Base-by-base conservation (phyloP, 2,797 vertebrate species). In the Lepilemur septentrionalis region DNA sequence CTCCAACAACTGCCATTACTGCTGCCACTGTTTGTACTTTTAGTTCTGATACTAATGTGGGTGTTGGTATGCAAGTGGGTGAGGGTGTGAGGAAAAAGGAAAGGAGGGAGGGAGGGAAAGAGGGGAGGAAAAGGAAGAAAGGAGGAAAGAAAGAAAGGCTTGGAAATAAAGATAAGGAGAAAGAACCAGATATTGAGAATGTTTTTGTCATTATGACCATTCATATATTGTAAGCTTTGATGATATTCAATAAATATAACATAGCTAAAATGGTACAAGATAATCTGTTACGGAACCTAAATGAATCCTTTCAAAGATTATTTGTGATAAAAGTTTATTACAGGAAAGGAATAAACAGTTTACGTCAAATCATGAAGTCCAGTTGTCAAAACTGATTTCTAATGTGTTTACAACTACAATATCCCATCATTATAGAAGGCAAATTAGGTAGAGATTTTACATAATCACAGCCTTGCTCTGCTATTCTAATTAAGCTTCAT, bases 401-500 rank as follows among this genome's bases (percentile, higher is more conserved):
- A 50, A 30, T 82, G 82, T 85, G 73, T 91, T 94, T 83, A 35
- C 41, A 93, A 76, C 18, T 38, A 57, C 10, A 85, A 63, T 78
- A 89, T 84, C 59, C 79, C 86, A 79, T 80, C 67, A 57, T 46
- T 87, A 88, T 11, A 94, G 92, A 93, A 97, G 87, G 93, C 79
- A 97, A 95, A 89, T 96, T 93, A 93, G 30, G 82, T 65, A 15
- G 35, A 55, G 92, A 86, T 81, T 96, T 96, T 97, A 91, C 10
- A 73, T 92, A 95, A 80, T 90, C 91, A 81, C 96, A 94, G 75
- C 95, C 89, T 92, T 92, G 63, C 70, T 96, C 93, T 94, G 55
- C 38, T 70, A 83, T 87, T 97, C 95, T 96, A 92, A 76, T 72
- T 83, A 67, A 73, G 80, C 67, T 91, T 92, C 80, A 63, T 94